Conservation (phyloP, 2,888 invertebrate species). For the Heliconius hortense region DNA sequence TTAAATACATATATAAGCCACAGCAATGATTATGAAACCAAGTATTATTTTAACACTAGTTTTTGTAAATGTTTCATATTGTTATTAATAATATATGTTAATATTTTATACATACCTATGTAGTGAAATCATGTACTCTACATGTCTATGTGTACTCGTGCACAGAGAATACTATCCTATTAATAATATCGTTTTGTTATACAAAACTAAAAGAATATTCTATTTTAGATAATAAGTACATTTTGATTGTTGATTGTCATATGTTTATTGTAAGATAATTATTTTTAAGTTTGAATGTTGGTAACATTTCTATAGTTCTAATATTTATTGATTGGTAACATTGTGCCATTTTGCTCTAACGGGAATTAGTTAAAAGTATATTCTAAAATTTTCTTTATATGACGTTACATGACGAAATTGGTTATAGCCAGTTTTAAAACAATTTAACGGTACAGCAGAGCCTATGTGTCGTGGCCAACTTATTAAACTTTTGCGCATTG, state of each 20-base stretch:
- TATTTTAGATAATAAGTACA: constrained; percentile 22
- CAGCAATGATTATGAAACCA: neutral
- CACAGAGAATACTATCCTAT: neutral
- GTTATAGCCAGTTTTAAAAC: no score
- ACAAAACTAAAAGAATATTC: constrained; percentile 16
- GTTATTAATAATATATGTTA: no score
- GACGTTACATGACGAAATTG: no score
- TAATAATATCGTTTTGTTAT: constrained; percentile 13
- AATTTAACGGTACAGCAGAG: no score
- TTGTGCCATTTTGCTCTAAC: neutral
- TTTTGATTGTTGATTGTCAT: constrained; percentile 24
- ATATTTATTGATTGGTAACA: neutral
- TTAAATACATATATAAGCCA: no score
- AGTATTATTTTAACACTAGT: no score
- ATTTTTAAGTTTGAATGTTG: constrained; percentile 13
- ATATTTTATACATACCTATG: neutral
- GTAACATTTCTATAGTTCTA: neutral
- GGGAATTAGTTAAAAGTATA: no score
- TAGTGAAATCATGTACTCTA: constrained; percentile 12
- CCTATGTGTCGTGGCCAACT: no score
- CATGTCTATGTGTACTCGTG: neutral
- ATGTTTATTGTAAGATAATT: constrained; percentile 11
- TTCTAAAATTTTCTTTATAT: no score
- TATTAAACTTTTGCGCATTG: no score
- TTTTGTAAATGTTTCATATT: neutral